A percentile compares a stretch with the other conserved stretches of the same genome.
phyloP scores from a whole-genome alignment of 1,140 invertebrate species.

The Mercenaria mercenaria region DNA sequence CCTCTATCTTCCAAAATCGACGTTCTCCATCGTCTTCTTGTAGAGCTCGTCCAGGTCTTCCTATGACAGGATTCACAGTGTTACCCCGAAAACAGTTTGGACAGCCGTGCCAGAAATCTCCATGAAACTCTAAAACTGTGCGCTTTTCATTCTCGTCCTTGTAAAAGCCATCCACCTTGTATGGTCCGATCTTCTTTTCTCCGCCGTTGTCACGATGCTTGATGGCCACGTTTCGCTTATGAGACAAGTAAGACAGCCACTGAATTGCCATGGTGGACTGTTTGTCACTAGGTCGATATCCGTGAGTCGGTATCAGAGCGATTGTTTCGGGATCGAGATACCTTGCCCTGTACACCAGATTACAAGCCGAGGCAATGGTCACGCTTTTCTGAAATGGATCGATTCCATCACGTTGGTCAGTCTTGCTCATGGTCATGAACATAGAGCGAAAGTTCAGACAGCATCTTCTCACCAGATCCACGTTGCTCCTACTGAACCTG shows the following conservation, averaged over 20 bases:
- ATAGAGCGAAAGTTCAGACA: slow-evolving; percentile 11
- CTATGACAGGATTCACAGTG: slow-evolving; percentile 29
- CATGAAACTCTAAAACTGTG: slow-evolving; percentile 60
- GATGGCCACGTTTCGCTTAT: not conserved
- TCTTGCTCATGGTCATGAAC: not conserved
- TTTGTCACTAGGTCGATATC: not conserved
- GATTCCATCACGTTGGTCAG: not conserved
- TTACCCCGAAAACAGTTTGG: slow-evolving; percentile 43
- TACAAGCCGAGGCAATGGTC: slow-evolving; percentile 28
- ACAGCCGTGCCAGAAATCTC: slow-evolving; percentile 70
- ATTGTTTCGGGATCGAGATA: not conserved
- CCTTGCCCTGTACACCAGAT: not conserved
- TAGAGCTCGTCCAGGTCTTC: slow-evolving; percentile 28
- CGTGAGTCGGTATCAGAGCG: not conserved
- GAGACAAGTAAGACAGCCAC: not conserved
- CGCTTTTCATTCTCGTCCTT: not conserved
- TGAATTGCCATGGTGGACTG: not conserved
- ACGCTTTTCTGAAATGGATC: slow-evolving; percentile 9
- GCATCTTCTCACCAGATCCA: slow-evolving; percentile 40
- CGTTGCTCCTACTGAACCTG: slow-evolving; percentile 11
- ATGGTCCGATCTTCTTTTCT: not conserved
- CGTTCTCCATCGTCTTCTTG: not conserved
- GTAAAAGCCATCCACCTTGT: slow-evolving; percentile 44
- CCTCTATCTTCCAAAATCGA: not conserved
- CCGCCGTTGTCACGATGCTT: slow-evolving; percentile 38